Evolutionary conservation across 1,140 invertebrate genomes (phyloP), one percentile per base, ranked within the genome.

Genomic region (Lucilia cuprina): DNA sequence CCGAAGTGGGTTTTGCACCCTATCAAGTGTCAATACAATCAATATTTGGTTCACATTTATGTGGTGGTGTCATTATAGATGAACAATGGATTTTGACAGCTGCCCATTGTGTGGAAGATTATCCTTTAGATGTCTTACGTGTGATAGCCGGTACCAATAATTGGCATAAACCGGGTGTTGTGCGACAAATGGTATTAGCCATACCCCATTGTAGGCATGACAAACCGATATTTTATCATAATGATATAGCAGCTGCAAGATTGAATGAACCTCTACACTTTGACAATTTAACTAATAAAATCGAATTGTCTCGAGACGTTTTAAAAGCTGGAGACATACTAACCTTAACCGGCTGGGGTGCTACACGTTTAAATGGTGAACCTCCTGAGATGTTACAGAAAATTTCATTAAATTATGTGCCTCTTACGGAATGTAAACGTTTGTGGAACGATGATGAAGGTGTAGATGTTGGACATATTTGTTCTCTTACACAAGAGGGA

Each of bases 401-500:
- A 3, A 74, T 89, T n/a, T 87, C 89, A 10, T 80, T 89, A 25
- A 88, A 86, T 12, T 49, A 89, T 70, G 85, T 90, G 3, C 65
- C 86, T 0, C 17, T 83, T 13, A 82, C 80, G 10, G 84, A 83
- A 12, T 90, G 89, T 30, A 86, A 86, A 47, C 49, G 84, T 9
- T 86, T 85, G 0, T 88, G 84, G 2, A 74, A 83, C 0, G 75
- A 86, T 30, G 86, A 88, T 25, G 35, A 30, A 5, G 84, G 85
- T 55, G 83, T 86, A 82, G 88, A 87, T 41, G 85, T 87, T 35
- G 88, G 88, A 0, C 93, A 94, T 85, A 92, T 94, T 65, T 94
- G 94, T 84, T 94, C 94, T 0, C 89, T 93, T 0, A 94, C 93
- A 0, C 92, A 91, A 83, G 83, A 75, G 12, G 93, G 93, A 8